Conservation (phyloP, 2,888 invertebrate species). For the Cataglyphis cursor region DNA sequence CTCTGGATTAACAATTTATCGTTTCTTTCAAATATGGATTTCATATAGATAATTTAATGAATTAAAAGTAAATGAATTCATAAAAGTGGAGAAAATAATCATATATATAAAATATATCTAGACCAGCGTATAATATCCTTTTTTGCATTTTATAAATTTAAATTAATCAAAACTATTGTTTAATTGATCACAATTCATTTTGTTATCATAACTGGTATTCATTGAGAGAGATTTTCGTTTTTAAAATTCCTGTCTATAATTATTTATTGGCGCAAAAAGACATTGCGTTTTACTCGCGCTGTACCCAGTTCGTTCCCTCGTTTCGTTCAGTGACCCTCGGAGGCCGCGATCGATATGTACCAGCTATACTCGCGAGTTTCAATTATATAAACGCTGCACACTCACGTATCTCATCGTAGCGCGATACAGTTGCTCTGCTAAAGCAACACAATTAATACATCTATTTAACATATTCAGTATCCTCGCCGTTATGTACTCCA, state of each 20-base stretch:
- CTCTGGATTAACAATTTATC: background rate
- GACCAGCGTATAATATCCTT: background rate
- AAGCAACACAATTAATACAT: conserved; percentile 41
- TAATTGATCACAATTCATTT: background rate
- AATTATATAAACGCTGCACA: conserved; percentile 51
- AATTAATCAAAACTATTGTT: background rate
- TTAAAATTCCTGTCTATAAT: conserved; percentile 18
- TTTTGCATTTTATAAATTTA: background rate
- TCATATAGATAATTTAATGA: conserved; percentile 9
- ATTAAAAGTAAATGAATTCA: background rate
- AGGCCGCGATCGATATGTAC: conserved; percentile 70
- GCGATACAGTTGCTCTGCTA: background rate
- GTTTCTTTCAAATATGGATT: conserved; percentile 5
- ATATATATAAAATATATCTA: background rate
- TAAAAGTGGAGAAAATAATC: background rate
- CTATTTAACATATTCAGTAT: conserved; percentile 32
- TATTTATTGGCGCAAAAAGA: conserved; percentile 39
- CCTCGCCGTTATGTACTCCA: background rate
- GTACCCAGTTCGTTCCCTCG: conserved; percentile 28
- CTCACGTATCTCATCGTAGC: conserved; percentile 12
- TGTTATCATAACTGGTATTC: background rate
- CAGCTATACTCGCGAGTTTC: conserved; percentile 36
- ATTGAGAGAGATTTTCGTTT: background rate
- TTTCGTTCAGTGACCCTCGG: conserved; percentile 73
- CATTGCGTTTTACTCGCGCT: conserved; percentile 10